Conservation (phyloP, 2,888 invertebrate genomes). For the Cyclophora punctaria region DNA sequence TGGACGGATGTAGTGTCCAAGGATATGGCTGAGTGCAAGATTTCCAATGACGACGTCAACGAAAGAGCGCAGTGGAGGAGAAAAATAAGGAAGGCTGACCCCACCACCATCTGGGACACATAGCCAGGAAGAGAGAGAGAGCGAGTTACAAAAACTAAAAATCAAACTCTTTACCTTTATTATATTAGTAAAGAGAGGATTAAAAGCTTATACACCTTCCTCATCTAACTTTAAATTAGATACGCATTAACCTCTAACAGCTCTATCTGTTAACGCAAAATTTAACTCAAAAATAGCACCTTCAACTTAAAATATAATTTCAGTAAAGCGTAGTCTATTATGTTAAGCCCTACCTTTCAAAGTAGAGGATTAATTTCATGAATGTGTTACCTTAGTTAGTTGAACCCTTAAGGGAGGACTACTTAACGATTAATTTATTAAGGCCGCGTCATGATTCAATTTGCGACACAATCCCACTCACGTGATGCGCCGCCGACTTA, state of each 20-base stretch:
- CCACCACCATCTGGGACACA: no score
- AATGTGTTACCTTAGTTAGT: slow-evolving; percentile 4
- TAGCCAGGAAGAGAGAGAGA: no score
- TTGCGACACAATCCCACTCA: slow-evolving; percentile 39
- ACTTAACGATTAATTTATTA: slow-evolving; percentile 52
- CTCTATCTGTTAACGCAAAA: not conserved
- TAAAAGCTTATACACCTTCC: not conserved
- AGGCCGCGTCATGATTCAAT: slow-evolving; percentile 52
- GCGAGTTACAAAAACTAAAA: not conserved
- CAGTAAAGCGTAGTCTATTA: not conserved
- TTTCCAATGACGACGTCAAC: no score
- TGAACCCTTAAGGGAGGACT: slow-evolving; percentile 36
- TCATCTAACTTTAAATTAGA: not conserved
- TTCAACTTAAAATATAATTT: not conserved
- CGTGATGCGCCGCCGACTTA: slow-evolving; percentile 16
- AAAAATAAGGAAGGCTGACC: no score
- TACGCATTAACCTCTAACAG: not conserved
- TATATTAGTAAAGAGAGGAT: not conserved
- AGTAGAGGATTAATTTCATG: slow-evolving; percentile 4
- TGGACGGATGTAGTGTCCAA: no score
- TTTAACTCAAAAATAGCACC: not conserved
- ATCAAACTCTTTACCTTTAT: no score
- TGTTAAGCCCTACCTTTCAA: not conserved
- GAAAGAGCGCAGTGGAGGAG: no score
- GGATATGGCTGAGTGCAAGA: no score